Evolutionary conservation across 2,888 invertebrate species (phyloP), one percentile per base, ranked within the genome.

Genomic region (Andrena camellia): DNA sequence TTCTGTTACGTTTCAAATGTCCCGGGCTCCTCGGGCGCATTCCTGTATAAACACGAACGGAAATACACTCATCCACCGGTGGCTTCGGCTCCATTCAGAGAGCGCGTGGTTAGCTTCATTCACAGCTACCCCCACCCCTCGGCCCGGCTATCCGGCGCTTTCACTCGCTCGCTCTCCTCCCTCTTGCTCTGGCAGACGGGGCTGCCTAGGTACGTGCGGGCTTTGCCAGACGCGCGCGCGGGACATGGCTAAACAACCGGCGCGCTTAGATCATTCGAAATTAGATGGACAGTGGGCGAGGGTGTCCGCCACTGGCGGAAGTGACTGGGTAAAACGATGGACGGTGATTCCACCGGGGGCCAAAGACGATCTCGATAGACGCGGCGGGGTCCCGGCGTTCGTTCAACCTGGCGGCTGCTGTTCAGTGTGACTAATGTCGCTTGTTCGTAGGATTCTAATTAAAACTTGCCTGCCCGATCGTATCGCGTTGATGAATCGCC

Each of bases 31-130:
- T 86, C 71, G 79, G 85, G 83, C 88, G 86, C 86, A 89, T 88
- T 88, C 87, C 86, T 79, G 88, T 90, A 84, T 91, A 91, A 91
- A 91, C 91, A 91, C 83, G 86, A 89, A 90, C 91, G 89, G 88
- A 90, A 91, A 91, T 91, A 91, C 82, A 90, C 90, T 79, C 78
- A 69, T 75, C 78, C 81, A 73, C 78, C 83, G 83, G 81, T 76
- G 86, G 75, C 82, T 81, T 86, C 83, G 81, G 71, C 83, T 83
- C 87, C 90, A 91, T 91, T 90, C 88, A 91, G 87, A 64, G 88
- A 87, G 89, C 84, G 90, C 86, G 89, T 90, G 91, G 90, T 91
- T 91, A 91, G 84, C 87, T 91, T 91, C 91, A 91, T 91, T 91
- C 91, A 90, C 91, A 89, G 91, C 81, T 86, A 85, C 81, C 89